Evolutionary conservation across 2,797 vertebrate genomes (phyloP), one percentile per base, ranked within the genome.

Genomic region (Danio kyathit): DNA sequence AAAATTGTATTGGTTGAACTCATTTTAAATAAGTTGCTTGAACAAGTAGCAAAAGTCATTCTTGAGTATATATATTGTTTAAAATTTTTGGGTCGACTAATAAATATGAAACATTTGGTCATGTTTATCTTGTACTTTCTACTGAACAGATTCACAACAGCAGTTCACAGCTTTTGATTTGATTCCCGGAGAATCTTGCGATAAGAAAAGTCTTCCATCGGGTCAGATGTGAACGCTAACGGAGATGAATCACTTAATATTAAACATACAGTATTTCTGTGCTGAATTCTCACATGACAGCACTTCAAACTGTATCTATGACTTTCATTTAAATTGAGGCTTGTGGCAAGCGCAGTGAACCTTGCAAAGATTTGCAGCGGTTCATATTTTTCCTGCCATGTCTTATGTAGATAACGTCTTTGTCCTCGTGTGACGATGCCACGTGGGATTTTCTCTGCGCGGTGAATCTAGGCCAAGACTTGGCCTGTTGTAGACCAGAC

Each of bases 381-480:
- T 75, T 83, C 69, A 54, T 74, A 57, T 67, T 75, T 66, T 66
- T 52, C 59, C 63, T 69, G 71, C 64, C n/a, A 54, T 49, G 14
- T 67, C 56, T 64, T 63, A 63, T 71, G 80, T 56, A 56, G 65
- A 70, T 70, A 52, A 60, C 40, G 14, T 63, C 38, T 67, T 54
- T 60, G 59, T 52, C 65, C 60, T 77, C 14, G 46, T 72, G 51
- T 70, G 70, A 74, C 41, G 17, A 17, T 54, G 64, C 78, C 75
- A 71, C 38, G 5, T 57, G 73, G 52, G 71, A 64, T 61, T 54
- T 59, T 41, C 71, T 71, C 63, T 48, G 61, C 40, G 77, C 59
- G 46, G 49, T 21, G 74, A 84, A 82, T 82, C 76, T 79, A 79
- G 83, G 76, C 80, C 80, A 82, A 67, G 63, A 52, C 4, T 2